A percentile compares a stretch with the other conserved stretches of the same genome.
These are phyloP conservation scores for Trichogramma pretiosum DNA, from an alignment of 1,140 invertebrate genomes.

Conservation along the genomic window DNA sequence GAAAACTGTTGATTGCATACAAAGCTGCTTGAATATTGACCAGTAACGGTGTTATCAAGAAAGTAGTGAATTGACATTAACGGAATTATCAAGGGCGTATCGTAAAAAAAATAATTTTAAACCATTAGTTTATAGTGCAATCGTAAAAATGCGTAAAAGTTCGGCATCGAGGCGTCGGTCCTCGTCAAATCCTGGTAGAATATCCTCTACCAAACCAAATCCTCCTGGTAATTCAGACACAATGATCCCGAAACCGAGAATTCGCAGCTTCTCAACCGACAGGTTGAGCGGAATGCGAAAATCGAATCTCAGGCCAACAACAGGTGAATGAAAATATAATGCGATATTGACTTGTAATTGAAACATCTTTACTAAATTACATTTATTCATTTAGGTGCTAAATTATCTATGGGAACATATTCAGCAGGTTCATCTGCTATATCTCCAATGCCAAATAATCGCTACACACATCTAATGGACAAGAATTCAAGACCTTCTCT, in stretches of 20 bases:
- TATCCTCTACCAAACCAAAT: slow-evolving; percentile 21
- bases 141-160: slow-evolving; percentile 21
- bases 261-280: slow-evolving; percentile 27
- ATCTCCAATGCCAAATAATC: slow-evolving; percentile 14
- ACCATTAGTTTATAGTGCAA: too few relatives aligned
- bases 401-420: slow-evolving; percentile 13
- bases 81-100: too few relatives aligned
- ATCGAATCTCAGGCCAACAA: slow-evolving; percentile 23
- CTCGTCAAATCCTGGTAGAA: slow-evolving; percentile 25
- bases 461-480: slow-evolving; percentile 11
- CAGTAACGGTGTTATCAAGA: too few relatives aligned
- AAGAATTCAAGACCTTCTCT: slow-evolving; percentile 5
- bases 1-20: too few relatives aligned
- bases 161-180: slow-evolving; percentile 24
- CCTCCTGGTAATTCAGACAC: slow-evolving; percentile 19
- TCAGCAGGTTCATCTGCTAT: slow-evolving; percentile 1
- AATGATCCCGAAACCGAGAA: slow-evolving; percentile 30
- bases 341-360: too few relatives aligned
- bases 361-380: slow-evolving; percentile 1
- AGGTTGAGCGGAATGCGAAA: slow-evolving; percentile 21
- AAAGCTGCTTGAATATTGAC: too few relatives aligned
- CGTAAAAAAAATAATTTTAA: too few relatives aligned
- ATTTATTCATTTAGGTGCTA: slow-evolving; percentile 10
- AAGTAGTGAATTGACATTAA: too few relatives aligned
- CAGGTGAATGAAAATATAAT: slow-evolving; percentile 17